phyloP scores from a whole-genome alignment of 2,888 invertebrate species.

The Carpatolechia fugitivella region DNA sequence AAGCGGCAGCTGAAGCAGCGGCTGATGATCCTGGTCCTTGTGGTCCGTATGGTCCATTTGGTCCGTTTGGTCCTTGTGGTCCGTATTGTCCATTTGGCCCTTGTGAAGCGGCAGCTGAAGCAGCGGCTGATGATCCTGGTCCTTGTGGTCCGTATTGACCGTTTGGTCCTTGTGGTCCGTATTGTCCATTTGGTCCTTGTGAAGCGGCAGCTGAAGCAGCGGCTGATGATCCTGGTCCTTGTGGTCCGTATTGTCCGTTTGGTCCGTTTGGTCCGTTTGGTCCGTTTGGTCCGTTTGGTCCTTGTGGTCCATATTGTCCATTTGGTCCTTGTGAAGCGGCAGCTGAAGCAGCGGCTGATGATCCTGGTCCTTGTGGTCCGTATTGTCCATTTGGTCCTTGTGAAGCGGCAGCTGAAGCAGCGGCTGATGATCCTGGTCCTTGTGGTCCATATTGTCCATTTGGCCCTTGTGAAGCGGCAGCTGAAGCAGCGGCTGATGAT shows the following conservation, averaged over 20 bases:
- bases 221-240: not conserved
- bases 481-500: not conserved
- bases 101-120: not conserved
- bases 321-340: constrained; percentile 17
- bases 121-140: not conserved
- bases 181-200: constrained; percentile 4
- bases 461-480: not conserved
- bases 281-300: not conserved
- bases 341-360: not conserved
- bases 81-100: constrained; percentile 12
- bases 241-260: not conserved
- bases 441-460: constrained; percentile 13
- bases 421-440: not conserved
- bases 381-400: not conserved
- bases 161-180: constrained; percentile 4
- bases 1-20: not conserved
- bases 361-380: constrained; percentile 1
- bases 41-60: constrained; percentile 15
- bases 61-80: constrained; percentile 3
- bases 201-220: not conserved
- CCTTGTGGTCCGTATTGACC: constrained; percentile 4
- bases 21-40: constrained; percentile 3
- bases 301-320: not conserved
- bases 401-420: constrained; percentile 2
- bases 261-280: not conserved